Percentiles rank a stretch among this genome's conserved stretches.
These are phyloP conservation scores for Orientallactaga sibirica DNA, from an alignment of 2,797 vertebrate genomes.

Conservation along the genomic window DNA sequence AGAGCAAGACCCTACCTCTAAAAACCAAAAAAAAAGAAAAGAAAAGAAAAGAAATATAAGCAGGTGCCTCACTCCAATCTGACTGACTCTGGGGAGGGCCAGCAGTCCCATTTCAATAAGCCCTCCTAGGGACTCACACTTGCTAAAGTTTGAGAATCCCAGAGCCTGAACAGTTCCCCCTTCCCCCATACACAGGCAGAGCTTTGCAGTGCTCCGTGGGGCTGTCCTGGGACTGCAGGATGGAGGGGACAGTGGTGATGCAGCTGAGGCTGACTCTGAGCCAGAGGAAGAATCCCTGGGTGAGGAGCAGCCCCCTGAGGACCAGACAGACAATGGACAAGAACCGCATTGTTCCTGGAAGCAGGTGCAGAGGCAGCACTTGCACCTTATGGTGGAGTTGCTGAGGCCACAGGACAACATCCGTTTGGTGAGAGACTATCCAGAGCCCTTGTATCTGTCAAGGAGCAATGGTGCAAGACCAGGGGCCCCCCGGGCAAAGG, in stretches of 20 bases:
- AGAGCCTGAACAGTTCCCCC: rapidly evolving
- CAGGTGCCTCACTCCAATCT: neutral
- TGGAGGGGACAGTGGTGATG: conserved; percentile 67
- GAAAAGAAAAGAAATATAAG: neutral
- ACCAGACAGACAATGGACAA: conserved; percentile 36
- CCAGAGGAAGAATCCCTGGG: conserved; percentile 62
- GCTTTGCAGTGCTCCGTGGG: conserved; percentile 95
- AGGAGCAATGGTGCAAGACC: neutral
- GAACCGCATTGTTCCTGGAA: conserved; percentile 52
- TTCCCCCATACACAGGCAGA: conserved; percentile 90
- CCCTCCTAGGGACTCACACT: neutral
- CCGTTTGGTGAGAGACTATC: conserved; percentile 91
- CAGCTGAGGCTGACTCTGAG: conserved; percentile 63
- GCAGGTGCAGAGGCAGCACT: conserved; percentile 88
- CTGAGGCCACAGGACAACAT: conserved; percentile 94
- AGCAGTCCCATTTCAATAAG: neutral
- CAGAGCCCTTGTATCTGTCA: neutral
- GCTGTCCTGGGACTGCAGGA: conserved; percentile 93
- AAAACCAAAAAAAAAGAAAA: too few relatives aligned
- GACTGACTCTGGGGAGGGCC: neutral
- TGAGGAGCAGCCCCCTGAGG: neutral
- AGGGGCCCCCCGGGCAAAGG: neutral
- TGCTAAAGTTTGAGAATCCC: neutral
- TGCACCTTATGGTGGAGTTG: conserved; percentile 94
- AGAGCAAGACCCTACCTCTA: neutral